These are phyloP conservation scores for Steromphala cineraria DNA, from an alignment of 2,888 invertebrate genomes.

Conservation along the genomic window DNA sequence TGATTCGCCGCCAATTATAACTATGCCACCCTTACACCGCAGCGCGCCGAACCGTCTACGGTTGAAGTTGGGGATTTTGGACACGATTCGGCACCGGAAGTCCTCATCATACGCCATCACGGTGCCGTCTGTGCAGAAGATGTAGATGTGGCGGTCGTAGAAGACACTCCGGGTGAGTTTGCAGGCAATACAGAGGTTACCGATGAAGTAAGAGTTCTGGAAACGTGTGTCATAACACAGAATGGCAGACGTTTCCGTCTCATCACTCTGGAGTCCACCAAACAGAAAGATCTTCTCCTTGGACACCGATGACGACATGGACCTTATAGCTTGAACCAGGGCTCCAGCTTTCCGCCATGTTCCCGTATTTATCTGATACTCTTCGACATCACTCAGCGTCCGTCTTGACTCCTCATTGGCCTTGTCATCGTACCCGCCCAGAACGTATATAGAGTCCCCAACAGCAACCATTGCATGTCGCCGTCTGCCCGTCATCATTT, in stretches of 20 bases:
- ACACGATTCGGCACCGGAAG: constrained; percentile 38
- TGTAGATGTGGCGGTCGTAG: constrained; percentile 50
- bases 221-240: constrained; percentile 57
- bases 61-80: constrained; percentile 49
- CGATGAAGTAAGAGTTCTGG: constrained; percentile 42
- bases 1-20: constrained; percentile 53
- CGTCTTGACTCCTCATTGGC: constrained; percentile 48
- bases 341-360: constrained; percentile 46
- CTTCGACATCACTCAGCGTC: constrained; percentile 50
- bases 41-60: constrained; percentile 52
- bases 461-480: constrained; percentile 60
- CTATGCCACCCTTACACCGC: constrained; percentile 46
- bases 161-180: constrained; percentile 53
- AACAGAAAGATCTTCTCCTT: constrained; percentile 59
- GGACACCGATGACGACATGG: constrained; percentile 53
- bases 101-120: constrained; percentile 48
- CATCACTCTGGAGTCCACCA: constrained; percentile 52
- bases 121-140: constrained; percentile 58
- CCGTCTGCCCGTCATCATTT: constrained; percentile 51
- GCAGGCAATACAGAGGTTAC: constrained; percentile 50
- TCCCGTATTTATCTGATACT: constrained; percentile 51
- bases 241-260: constrained; percentile 53
- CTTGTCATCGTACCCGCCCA: constrained; percentile 61
- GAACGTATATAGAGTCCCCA: constrained; percentile 51
- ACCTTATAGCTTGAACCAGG: constrained; percentile 46